These are phyloP conservation scores for Lithobates sylvaticus DNA, from an alignment of 2,797 vertebrate species.

Conservation along the genomic window DNA sequence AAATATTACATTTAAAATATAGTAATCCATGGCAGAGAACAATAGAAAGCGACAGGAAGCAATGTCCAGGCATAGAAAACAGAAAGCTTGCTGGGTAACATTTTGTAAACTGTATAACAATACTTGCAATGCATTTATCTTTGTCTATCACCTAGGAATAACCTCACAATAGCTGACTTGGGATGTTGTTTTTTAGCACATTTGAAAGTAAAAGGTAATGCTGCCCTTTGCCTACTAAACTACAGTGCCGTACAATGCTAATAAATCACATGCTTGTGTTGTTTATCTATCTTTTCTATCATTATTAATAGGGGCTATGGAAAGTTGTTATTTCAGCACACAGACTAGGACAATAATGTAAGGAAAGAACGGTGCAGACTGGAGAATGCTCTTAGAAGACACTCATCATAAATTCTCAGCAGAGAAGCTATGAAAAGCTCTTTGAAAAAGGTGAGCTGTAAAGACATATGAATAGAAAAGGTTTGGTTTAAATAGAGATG, in stretches of 20 bases:
- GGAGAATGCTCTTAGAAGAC: neutral
- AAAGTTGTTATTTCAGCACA: neutral
- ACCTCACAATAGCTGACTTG: neutral
- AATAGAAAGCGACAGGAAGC: constrained; percentile 20
- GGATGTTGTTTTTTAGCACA: neutral
- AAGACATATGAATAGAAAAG: neutral
- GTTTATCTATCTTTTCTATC: neutral
- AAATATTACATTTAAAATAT: neutral
- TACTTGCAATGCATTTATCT: neutral
- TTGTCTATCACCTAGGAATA: neutral
- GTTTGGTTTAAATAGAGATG: neutral
- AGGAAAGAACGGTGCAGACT: neutral
- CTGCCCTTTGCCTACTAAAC: neutral
- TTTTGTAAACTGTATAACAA: constrained; percentile 1
- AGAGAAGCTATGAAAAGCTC: constrained; percentile 1
- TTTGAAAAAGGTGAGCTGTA: neutral
- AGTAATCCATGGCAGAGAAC: constrained; percentile 26
- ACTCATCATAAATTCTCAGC: constrained; percentile 6
- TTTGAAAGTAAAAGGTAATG: neutral
- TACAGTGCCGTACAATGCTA: neutral
- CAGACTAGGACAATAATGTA: neutral
- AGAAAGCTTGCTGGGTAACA: neutral
- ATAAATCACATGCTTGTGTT: neutral
- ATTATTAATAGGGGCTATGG: neutral
- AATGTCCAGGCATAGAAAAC: neutral